Percentiles rank a stretch among this genome's conserved stretches.
Conservation (phyloP, 2,888 invertebrate genomes). For the Drosophila merina region DNA sequence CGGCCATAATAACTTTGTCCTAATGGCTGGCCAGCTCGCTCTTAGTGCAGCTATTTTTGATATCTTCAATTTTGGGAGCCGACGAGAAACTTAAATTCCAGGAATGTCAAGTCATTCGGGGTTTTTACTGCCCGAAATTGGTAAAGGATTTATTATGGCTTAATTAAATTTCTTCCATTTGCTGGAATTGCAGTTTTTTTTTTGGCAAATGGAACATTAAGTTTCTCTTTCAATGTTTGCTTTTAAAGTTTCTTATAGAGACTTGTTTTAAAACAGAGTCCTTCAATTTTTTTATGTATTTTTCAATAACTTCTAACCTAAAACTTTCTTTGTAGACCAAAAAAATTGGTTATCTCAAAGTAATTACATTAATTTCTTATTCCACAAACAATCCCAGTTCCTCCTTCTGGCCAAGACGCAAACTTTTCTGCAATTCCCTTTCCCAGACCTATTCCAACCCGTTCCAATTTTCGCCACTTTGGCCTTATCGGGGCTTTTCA, state of each 20-base stretch:
- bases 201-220: slow-evolving; percentile 5
- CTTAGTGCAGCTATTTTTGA: slow-evolving; percentile 35
- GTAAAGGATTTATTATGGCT: slow-evolving; percentile 41
- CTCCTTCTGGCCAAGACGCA: background rate
- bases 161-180: slow-evolving; percentile 43
- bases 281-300: background rate
- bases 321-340: background rate
- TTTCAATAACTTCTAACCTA: background rate
- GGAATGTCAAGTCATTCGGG: slow-evolving; percentile 40
- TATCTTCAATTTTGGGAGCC: slow-evolving; percentile 40
- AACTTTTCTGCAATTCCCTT: slow-evolving; percentile 24
- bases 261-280: background rate
- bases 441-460: background rate
- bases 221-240: background rate
- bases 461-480: slow-evolving; percentile 43
- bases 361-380: slow-evolving; percentile 12
- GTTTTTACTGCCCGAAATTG: slow-evolving; percentile 25
- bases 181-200: slow-evolving; percentile 23
- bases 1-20: slow-evolving; percentile 43
- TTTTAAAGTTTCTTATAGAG: background rate
- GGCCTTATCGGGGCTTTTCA: slow-evolving; percentile 74
- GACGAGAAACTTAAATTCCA: slow-evolving; percentile 39
- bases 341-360: background rate
- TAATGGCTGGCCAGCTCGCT: slow-evolving; percentile 35
- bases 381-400: background rate